Evolutionary conservation across 2,888 invertebrate genomes (phyloP).

Genomic region (Linnaemya tessellans): DNA sequence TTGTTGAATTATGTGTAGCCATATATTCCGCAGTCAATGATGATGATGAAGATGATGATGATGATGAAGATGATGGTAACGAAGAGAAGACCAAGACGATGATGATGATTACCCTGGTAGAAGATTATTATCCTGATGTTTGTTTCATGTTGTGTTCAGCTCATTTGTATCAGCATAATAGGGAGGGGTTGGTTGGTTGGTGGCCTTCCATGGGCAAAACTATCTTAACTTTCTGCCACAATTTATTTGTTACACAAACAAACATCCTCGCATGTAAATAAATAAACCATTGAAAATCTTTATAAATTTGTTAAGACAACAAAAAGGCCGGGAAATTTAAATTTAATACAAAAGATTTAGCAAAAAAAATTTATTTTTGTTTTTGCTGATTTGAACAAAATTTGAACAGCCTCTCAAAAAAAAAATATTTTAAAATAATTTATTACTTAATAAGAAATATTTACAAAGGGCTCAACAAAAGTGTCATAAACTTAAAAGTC

Average conservation of each 20-base stretch:
- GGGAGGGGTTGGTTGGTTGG: conserved; percentile 38
- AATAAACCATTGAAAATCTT: conserved; percentile 3
- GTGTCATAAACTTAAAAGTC: too few relatives aligned
- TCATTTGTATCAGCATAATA: conserved; percentile 44
- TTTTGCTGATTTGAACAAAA: too few relatives aligned
- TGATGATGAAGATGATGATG: conserved; percentile 4
- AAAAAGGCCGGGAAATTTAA: not conserved
- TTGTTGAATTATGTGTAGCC: conserved; percentile 44
- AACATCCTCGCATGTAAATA: not conserved
- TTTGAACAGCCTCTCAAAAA: not conserved
- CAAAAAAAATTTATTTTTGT: too few relatives aligned
- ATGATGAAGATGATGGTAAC: not conserved
- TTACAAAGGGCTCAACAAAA: too few relatives aligned
- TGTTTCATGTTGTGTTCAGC: not conserved
- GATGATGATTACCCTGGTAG: not conserved
- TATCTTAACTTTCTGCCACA: not conserved
- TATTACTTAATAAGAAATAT: too few relatives aligned
- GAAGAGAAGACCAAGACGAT: conserved; percentile 1
- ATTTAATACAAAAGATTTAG: too few relatives aligned
- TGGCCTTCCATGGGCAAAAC: not conserved
- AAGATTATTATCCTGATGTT: not conserved
- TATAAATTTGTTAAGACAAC: not conserved
- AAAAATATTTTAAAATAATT: too few relatives aligned
- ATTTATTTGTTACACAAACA: not conserved
- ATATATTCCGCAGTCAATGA: conserved; percentile 15